Conservation (phyloP, 2,113 vertebrate genomes). For the Sturnira hondurensis region DNA sequence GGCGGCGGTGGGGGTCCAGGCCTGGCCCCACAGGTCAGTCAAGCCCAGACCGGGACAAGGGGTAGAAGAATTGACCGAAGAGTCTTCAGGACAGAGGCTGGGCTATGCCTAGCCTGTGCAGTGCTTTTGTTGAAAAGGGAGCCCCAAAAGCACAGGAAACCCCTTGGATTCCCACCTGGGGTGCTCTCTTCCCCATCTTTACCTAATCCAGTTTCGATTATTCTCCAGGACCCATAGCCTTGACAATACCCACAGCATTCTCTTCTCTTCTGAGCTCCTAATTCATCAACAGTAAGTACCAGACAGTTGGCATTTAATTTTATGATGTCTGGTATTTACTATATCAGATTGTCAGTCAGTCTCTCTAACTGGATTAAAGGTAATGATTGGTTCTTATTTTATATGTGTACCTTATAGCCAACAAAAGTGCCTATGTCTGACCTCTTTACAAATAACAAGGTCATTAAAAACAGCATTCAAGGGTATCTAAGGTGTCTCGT, state of each 20-base stretch:
- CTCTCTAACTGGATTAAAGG: constrained; percentile 47
- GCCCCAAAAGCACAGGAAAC: not conserved
- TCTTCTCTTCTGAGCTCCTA: not conserved
- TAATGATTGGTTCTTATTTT: constrained; percentile 23
- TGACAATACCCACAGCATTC: not conserved
- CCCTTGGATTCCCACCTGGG: not conserved
- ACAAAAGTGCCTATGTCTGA: not conserved
- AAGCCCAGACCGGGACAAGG: not conserved
- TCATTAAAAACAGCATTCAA: not conserved
- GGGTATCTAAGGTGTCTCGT: not conserved
- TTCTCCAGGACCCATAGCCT: not conserved
- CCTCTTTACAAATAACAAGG: not conserved
- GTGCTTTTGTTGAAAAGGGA: not conserved
- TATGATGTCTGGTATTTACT: not conserved
- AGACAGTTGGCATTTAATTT: constrained; percentile 46
- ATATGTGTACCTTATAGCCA: not conserved
- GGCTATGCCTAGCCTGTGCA: not conserved
- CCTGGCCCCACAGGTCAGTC: not conserved
- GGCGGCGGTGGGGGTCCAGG: not conserved
- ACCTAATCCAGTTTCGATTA: not conserved
- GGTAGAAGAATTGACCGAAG: not conserved
- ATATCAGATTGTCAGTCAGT: constrained; percentile 35
- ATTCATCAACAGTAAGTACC: not conserved
- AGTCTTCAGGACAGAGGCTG: not conserved
- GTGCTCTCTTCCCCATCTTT: not conserved